Percentiles rank a stretch among this genome's conserved stretches.
These are phyloP conservation scores for Poeciliopsis infans DNA, from an alignment of 2,797 vertebrate species.

Conservation along the genomic window DNA sequence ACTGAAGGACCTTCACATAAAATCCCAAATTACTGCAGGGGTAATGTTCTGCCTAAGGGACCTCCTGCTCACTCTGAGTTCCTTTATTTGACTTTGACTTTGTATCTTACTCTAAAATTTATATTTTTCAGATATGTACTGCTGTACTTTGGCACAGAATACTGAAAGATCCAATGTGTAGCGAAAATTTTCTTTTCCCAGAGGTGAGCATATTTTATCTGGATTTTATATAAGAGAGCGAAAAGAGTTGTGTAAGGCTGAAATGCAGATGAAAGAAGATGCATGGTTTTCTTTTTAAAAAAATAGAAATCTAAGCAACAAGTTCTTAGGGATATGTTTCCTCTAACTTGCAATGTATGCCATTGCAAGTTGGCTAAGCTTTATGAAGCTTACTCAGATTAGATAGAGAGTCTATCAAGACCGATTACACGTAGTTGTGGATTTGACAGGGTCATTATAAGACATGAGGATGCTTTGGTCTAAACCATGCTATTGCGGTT, in stretches of 20 bases:
- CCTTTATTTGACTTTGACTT: constrained; percentile 40
- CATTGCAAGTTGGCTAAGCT: not conserved
- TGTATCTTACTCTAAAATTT: constrained; percentile 24
- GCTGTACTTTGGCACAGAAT: not conserved
- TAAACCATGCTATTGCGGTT: not conserved
- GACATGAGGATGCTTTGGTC: too few relatives aligned
- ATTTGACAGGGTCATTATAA: not conserved
- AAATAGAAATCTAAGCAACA: not conserved
- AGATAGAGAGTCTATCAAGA: not conserved
- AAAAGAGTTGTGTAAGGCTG: not conserved
- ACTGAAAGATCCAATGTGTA: not conserved
- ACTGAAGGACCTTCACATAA: constrained; percentile 43
- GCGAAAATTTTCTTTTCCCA: not conserved
- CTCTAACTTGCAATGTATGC: not conserved
- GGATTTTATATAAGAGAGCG: not conserved
- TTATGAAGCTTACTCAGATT: not conserved
- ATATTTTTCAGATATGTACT: constrained; percentile 23
- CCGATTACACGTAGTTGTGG: not conserved
- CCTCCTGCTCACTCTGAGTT: constrained; percentile 31
- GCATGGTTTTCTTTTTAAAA: not conserved
- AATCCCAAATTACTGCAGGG: constrained; percentile 54
- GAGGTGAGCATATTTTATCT: not conserved
- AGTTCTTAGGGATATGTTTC: not conserved
- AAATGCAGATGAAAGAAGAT: not conserved
- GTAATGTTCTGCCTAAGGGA: constrained; percentile 37